Evolutionary conservation across 2,113 vertebrate species (phyloP).

Genomic region (Lucifuga dentata): DNA sequence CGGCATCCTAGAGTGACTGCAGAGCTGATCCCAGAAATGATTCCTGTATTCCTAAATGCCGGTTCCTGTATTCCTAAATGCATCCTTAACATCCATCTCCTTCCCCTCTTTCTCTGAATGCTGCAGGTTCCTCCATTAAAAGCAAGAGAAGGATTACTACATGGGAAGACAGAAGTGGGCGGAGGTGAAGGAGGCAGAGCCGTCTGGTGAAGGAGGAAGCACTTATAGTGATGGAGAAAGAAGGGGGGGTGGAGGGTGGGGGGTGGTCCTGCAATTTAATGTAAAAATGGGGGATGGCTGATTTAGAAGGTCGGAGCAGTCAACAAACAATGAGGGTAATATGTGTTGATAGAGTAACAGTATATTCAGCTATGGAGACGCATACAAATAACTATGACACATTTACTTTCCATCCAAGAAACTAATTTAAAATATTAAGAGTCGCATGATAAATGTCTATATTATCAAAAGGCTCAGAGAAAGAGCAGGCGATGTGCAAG

Average conservation of each 20-base stretch:
- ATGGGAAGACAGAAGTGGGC: constrained; percentile 53
- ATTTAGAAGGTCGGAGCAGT: constrained; percentile 6
- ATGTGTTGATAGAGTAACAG: constrained; percentile 1
- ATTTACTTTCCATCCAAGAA: not conserved
- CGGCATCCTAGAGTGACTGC: not conserved
- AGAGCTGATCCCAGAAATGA: constrained; percentile 6
- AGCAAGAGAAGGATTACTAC: constrained; percentile 48
- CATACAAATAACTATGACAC: constrained; percentile 1
- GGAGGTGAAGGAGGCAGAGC: constrained; percentile 56
- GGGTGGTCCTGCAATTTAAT: constrained; percentile 59
- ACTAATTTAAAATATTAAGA: too few relatives aligned
- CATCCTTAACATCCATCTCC: constrained; percentile 51
- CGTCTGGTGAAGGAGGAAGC: constrained; percentile 56
- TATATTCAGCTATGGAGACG: constrained; percentile 1
- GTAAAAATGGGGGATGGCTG: constrained; percentile 40
- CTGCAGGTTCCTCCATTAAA: constrained; percentile 70
- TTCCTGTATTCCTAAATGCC: constrained; percentile 1
- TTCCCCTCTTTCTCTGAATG: constrained; percentile 59
- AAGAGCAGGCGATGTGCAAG: not conserved
- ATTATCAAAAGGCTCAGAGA: not conserved
- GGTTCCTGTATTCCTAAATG: constrained; percentile 1
- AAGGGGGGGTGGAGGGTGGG: constrained; percentile 53
- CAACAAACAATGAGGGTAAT: constrained; percentile 22
- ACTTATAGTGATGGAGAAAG: constrained; percentile 75
- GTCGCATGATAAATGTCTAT: not conserved